Conservation (phyloP, 2,113 vertebrate genomes). For the Engraulis encrasicolus region DNA sequence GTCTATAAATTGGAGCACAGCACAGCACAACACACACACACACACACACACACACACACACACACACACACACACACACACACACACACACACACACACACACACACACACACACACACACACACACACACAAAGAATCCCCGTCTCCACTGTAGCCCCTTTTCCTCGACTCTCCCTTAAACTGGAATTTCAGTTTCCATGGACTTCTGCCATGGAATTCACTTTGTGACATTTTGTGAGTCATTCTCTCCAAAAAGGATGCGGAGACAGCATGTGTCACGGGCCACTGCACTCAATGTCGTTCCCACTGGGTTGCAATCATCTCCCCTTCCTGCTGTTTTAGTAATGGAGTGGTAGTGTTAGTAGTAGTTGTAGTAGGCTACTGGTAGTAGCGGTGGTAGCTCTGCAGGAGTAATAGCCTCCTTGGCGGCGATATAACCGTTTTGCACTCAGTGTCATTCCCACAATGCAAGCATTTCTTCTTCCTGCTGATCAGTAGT, state of each 20-base stretch:
- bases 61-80: too few species aligned
- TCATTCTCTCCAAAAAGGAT: conserved; percentile 63
- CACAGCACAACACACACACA: not conserved
- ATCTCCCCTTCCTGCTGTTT: conserved; percentile 6
- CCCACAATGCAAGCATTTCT: too few species aligned
- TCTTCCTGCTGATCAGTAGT: too few species aligned
- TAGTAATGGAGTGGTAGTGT: not conserved
- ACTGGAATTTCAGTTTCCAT: not conserved
- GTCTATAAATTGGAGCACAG: not conserved
- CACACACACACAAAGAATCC: too few species aligned
- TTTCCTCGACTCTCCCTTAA: not conserved
- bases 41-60: too few species aligned
- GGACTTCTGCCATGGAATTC: conserved; percentile 35
- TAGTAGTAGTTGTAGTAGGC: too few species aligned
- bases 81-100: too few species aligned
- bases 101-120: too few species aligned
- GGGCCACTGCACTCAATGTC: conserved; percentile 25
- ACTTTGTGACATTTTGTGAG: conserved; percentile 44
- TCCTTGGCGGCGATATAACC: too few species aligned
- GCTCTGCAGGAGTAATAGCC: too few species aligned
- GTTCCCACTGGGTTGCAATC: conserved; percentile 32
- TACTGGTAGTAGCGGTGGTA: too few species aligned
- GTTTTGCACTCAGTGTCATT: too few species aligned
- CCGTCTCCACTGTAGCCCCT: not conserved
- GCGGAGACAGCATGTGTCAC: conserved; percentile 61